phyloP scores from a whole-genome alignment of 1,140 invertebrate species.

The Bombus superbus region DNA sequence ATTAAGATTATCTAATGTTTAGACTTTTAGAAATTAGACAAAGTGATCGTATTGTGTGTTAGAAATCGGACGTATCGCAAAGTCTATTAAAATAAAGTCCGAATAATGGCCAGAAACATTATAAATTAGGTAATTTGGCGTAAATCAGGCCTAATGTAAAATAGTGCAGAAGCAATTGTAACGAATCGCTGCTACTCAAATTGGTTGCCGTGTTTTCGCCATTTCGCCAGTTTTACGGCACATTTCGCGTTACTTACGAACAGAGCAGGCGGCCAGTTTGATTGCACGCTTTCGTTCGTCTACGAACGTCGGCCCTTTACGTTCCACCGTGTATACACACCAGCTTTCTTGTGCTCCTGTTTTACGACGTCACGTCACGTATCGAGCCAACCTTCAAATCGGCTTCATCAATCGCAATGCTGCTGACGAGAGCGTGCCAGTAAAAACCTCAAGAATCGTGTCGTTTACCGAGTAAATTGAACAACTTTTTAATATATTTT shows the following conservation, averaged over 20 bases:
- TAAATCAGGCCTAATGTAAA: too few species aligned
- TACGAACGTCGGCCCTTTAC: conserved; percentile 6
- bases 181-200: conserved; percentile 32
- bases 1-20: not conserved
- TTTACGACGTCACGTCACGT: conserved; percentile 42
- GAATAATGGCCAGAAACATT: too few species aligned
- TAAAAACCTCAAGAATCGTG: not conserved
- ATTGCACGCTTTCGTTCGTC: conserved; percentile 46
- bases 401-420: not conserved
- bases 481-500: not conserved
- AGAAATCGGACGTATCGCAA: not conserved
- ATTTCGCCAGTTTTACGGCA: conserved; percentile 72
- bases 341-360: not conserved
- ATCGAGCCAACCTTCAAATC: conserved; percentile 8
- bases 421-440: not conserved
- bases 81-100: not conserved
- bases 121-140: not conserved
- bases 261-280: conserved; percentile 43
- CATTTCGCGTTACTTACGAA: conserved; percentile 64
- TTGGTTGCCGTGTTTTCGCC: conserved; percentile 50
- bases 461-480: not conserved
- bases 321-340: conserved; percentile 10
- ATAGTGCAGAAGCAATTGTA: not conserved
- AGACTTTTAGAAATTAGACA: not conserved
- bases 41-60: not conserved